A percentile compares a stretch with the other conserved stretches of the same genome.
phyloP scores from a whole-genome alignment of 2,797 vertebrate genomes.

The Clarias fuscus region DNA sequence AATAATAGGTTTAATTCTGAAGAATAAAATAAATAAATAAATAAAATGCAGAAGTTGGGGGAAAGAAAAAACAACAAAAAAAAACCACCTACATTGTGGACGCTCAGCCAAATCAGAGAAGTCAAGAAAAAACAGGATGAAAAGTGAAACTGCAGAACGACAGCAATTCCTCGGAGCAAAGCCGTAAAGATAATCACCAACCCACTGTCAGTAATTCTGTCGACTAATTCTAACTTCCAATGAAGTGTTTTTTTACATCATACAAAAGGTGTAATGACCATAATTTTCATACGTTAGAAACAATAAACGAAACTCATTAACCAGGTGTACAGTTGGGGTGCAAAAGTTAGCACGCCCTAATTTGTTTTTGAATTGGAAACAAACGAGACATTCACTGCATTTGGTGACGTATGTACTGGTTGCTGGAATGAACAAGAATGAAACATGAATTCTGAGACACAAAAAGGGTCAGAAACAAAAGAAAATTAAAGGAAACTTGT shows the following conservation, averaged over 20 bases:
- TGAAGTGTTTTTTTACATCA: neutral
- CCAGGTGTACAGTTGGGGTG: neutral
- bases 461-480: neutral
- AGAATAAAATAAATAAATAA: neutral
- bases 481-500: neutral
- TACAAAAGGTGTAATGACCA: too few relatives aligned
- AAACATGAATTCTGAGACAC: neutral
- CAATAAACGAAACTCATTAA: neutral
- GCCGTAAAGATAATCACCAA: neutral
- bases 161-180: neutral
- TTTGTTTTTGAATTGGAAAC: neutral
- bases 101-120: neutral
- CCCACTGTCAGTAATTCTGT: neutral
- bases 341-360: neutral
- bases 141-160: neutral
- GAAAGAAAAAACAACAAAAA: too few relatives aligned
- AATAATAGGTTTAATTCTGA: neutral
- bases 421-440: neutral
- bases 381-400: neutral
- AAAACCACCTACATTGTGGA: too few relatives aligned
- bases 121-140: neutral
- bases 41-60: too few relatives aligned
- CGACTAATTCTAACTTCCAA: conserved; percentile 5
- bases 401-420: neutral
- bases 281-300: neutral